Percentiles rank a stretch among this genome's conserved stretches.
Conservation (phyloP, 2,888 invertebrate genomes). For the Plebejus melissa region DNA sequence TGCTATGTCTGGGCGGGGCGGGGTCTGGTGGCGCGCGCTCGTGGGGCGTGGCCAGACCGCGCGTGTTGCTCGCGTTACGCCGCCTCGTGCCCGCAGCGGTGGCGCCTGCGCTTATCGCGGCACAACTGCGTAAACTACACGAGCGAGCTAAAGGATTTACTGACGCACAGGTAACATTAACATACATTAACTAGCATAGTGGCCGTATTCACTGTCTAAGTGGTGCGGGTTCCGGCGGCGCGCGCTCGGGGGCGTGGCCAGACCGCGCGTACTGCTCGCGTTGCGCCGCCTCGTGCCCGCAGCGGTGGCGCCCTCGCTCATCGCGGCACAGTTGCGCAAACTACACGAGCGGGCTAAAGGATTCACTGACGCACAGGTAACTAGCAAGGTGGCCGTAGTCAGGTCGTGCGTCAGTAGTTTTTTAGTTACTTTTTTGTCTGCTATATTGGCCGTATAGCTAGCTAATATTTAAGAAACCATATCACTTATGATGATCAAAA, state of each 20-base stretch:
- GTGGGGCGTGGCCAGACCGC: slow-evolving; percentile 79
- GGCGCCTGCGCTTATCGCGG: slow-evolving; percentile 73
- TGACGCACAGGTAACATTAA: slow-evolving; percentile 35
- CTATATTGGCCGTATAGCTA: too few relatives aligned
- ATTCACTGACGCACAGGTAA: too few relatives aligned
- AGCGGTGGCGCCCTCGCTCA: slow-evolving; percentile 61
- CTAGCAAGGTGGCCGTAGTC: too few relatives aligned
- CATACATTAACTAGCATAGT: too few relatives aligned
- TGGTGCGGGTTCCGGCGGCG: slow-evolving; percentile 64
- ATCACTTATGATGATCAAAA: too few relatives aligned
- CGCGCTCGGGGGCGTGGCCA: slow-evolving; percentile 82
- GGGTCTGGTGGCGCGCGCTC: slow-evolving; percentile 73
- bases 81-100: slow-evolving; percentile 71
- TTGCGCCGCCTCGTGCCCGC: slow-evolving; percentile 78
- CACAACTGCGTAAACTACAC: slow-evolving; percentile 81
- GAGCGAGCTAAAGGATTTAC: slow-evolving; percentile 33
- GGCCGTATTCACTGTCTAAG: slow-evolving; percentile 65
- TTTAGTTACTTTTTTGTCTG: too few relatives aligned
- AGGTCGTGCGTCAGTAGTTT: too few relatives aligned
- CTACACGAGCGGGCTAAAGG: too few relatives aligned
- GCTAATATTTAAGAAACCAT: too few relatives aligned
- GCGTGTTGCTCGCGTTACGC: slow-evolving; percentile 85
- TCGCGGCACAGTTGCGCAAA: slow-evolving; percentile 84
- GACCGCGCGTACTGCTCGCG: slow-evolving; percentile 83
- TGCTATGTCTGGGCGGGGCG: slow-evolving; percentile 80